Evolutionary conservation across 2,888 invertebrate species (phyloP).

Genomic region (Clanis bilineata): DNA sequence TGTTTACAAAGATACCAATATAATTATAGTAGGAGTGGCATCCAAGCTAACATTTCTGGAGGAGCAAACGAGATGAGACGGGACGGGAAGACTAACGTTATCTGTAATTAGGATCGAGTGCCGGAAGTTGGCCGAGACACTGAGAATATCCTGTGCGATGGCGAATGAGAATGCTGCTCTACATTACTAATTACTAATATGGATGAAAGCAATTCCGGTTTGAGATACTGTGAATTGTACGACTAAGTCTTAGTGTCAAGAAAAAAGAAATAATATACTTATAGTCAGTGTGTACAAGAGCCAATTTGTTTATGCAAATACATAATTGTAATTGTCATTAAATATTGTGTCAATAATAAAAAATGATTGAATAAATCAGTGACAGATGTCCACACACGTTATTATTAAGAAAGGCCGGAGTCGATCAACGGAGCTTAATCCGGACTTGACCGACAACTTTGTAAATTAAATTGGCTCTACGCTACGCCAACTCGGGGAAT

Average conservation of each 20-base stretch:
- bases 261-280: too few relatives aligned
- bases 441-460: conserved; percentile 71
- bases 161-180: conserved; percentile 13
- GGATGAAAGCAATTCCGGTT: conserved; percentile 9
- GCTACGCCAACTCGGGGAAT: conserved; percentile 61
- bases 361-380: conserved; percentile 42
- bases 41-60: conserved; percentile 29
- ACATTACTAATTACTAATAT: conserved; percentile 36
- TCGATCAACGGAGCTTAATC: conserved; percentile 55
- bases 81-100: conserved; percentile 54
- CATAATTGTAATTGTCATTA: not conserved
- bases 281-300: too few relatives aligned
- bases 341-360: not conserved
- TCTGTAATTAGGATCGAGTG: conserved; percentile 77
- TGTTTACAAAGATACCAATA: conserved; percentile 12
- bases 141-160: conserved; percentile 42
- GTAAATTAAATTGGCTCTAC: conserved; percentile 75
- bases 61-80: conserved; percentile 59
- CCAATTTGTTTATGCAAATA: too few relatives aligned
- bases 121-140: conserved; percentile 59
- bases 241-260: not conserved
- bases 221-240: not conserved
- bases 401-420: conserved; percentile 52
- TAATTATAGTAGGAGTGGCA: conserved; percentile 30
- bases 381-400: conserved; percentile 57